A percentile compares a stretch with the other conserved stretches of the same genome.
Evolutionary conservation across 92 coral and sea anemone species (phyloP).

Genomic region (Ricordea florida): DNA sequence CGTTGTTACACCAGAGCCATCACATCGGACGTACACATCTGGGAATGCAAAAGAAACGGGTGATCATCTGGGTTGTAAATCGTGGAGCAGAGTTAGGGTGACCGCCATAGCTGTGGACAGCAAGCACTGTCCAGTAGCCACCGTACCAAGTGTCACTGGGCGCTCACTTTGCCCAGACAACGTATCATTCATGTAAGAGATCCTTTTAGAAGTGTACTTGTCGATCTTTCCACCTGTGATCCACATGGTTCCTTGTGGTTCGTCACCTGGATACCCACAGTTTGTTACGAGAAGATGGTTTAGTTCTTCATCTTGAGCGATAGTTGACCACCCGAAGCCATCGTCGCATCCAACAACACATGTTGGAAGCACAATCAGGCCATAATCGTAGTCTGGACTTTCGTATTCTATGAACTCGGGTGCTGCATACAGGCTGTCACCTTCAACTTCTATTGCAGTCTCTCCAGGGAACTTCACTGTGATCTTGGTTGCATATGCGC

Average conservation of each 20-base stretch:
- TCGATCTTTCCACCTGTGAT: too few species aligned
- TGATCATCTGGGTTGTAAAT: conserved; percentile 31
- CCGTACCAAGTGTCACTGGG: conserved; percentile 55
- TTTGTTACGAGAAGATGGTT: conserved; percentile 17
- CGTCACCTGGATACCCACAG: conserved; percentile 52
- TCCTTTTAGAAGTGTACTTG: too few species aligned
- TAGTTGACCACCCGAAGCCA: conserved; percentile 48
- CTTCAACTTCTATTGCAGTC: background rate
- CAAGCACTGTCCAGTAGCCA: conserved; percentile 51
- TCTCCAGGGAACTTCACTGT: conserved; percentile 19
- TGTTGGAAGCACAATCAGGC: conserved; percentile 27
- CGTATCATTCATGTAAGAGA: conserved; percentile 44
- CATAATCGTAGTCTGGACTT: conserved; percentile 6
- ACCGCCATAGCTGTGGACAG: conserved; percentile 21
- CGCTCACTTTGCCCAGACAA: conserved; percentile 34
- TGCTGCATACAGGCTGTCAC: background rate
- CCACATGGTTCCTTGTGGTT: conserved; percentile 18
- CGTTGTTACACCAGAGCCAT: conserved; percentile 8
- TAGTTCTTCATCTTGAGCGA: conserved; percentile 14
- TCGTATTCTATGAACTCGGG: background rate
- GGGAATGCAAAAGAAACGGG: conserved; percentile 31
- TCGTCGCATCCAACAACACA: background rate
- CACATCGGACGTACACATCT: conserved; percentile 23
- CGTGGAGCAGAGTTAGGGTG: conserved; percentile 47
- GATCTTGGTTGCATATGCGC: conserved; percentile 11